Percentiles rank a stretch among this genome's conserved stretches.
Conservation (phyloP, 2,113 vertebrate genomes). For the Notarius quadriscutis region DNA sequence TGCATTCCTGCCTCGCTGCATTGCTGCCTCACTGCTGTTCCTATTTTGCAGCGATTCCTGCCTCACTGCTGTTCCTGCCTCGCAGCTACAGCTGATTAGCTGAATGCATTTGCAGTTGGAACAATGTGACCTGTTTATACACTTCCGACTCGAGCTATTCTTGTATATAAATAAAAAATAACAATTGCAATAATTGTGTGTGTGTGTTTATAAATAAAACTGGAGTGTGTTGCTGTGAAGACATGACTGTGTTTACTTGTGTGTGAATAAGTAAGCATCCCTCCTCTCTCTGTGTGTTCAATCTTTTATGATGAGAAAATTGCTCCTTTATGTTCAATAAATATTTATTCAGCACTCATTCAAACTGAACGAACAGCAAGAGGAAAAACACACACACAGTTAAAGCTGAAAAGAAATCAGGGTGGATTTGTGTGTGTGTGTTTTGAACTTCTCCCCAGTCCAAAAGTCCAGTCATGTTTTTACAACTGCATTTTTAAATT, state of each 20-base stretch:
- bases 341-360: constrained; percentile 74
- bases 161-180: neutral
- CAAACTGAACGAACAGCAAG: constrained; percentile 61
- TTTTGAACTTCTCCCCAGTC: neutral
- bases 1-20: neutral
- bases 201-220: constrained; percentile 63
- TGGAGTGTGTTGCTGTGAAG: neutral
- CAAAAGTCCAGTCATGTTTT: neutral
- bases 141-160: neutral
- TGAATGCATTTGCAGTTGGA: neutral
- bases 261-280: constrained; percentile 58
- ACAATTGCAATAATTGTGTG: constrained; percentile 54
- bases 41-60: neutral
- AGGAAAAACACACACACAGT: constrained; percentile 8
- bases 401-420: neutral
- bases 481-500: neutral
- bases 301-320: constrained; percentile 74
- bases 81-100: neutral
- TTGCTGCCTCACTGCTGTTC: neutral
- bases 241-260: constrained; percentile 46
- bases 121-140: neutral
- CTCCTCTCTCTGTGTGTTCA: constrained; percentile 60
- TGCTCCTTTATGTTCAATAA: constrained; percentile 76
- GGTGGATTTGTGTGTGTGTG: neutral
- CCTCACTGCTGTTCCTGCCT: neutral